Evolutionary conservation across 2,888 invertebrate genomes (phyloP).

Genomic region (Pristionchus entomophagus): DNA sequence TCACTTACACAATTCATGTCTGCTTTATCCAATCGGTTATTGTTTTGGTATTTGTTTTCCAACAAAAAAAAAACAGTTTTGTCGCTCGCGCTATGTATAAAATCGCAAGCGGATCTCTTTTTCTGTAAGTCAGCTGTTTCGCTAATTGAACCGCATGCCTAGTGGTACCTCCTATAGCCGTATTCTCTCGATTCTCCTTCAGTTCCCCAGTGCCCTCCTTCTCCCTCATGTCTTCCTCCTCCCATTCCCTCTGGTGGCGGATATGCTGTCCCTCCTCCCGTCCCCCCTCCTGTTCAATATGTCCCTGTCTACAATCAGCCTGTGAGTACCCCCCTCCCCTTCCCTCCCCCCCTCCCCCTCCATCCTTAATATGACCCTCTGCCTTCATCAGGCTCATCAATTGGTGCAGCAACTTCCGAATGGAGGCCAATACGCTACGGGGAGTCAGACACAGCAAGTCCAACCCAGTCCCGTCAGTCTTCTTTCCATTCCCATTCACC

Average conservation of each 20-base stretch:
- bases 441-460: background rate
- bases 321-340: background rate
- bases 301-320: constrained; percentile 32
- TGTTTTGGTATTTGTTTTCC: too few relatives aligned
- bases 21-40: too few relatives aligned
- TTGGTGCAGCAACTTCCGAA: constrained; percentile 35
- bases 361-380: background rate
- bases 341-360: background rate
- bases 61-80: constrained; percentile 5
- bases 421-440: constrained; percentile 8
- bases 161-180: too few relatives aligned
- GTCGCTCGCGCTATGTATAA: background rate
- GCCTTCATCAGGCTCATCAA: constrained; percentile 1
- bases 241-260: background rate
- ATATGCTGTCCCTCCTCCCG: constrained; percentile 18
- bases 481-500: too few relatives aligned
- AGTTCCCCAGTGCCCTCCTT: constrained; percentile 24
- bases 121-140: background rate
- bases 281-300: background rate
- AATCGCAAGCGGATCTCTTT: background rate
- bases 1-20: too few relatives aligned
- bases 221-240: constrained; percentile 26
- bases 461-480: background rate
- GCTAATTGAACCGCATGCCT: background rate
- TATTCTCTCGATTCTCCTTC: background rate